Evolutionary conservation across 2,888 invertebrate species (phyloP).

Genomic region (Clunio marinus): DNA sequence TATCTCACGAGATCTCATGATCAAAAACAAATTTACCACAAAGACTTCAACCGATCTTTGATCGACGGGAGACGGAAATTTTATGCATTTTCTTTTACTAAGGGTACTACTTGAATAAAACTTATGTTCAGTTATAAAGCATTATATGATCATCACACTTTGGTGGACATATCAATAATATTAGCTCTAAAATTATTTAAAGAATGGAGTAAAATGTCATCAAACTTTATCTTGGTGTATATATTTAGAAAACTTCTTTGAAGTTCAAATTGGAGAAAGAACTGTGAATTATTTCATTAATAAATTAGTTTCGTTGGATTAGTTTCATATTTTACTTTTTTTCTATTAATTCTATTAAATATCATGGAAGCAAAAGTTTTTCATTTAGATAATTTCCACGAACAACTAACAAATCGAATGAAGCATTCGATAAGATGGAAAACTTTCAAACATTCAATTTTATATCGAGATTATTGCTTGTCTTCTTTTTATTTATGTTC

Average conservation of each 20-base stretch:
- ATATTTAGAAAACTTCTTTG: not conserved
- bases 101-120: not conserved
- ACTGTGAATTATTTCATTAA: too few species aligned
- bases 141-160: not conserved
- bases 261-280: not conserved
- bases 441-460: too few species aligned
- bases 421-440: too few species aligned
- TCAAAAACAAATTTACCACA: too few species aligned
- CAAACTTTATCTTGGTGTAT: not conserved
- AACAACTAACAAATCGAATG: constrained; percentile 4
- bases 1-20: too few species aligned
- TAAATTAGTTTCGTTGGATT: not conserved
- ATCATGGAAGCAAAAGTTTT: constrained; percentile 16
- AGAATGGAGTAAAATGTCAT: constrained; percentile 35
- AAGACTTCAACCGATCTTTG: too few species aligned
- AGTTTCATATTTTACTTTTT: not conserved
- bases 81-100: not conserved
- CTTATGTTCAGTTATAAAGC: not conserved
- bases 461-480: too few species aligned
- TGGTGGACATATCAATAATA: constrained; percentile 29
- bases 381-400: constrained; percentile 21
- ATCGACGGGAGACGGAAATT: too few species aligned
- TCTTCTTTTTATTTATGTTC: too few species aligned
- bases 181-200: constrained; percentile 37
- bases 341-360: not conserved